Base-by-base conservation (phyloP, 2,888 invertebrate genomes). In the Heliconius ethilla region DNA sequence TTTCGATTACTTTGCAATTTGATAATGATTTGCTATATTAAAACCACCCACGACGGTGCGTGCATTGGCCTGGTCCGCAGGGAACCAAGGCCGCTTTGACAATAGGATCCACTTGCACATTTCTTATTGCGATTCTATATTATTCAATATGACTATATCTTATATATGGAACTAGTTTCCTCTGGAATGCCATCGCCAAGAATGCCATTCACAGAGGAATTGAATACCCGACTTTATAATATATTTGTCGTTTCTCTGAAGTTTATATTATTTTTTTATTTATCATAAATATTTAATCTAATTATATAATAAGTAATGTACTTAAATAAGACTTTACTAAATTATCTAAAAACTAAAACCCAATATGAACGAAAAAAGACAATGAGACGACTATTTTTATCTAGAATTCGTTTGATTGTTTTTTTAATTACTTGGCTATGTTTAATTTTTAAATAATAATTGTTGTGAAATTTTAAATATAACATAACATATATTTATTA, bases 81-180 rank as follows among this genome's bases (percentile, higher is more conserved):
- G 89, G 87, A 87, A 86, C 88, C 90, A 91, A 91, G 91, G 91
- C 90, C 91, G 87, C 85, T 85, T 25, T n/a, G 87, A 93, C 93
- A 94, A 93, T 93, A 88, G 89, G 81, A 84, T 84, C 83, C 85
- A 86, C 89, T 91, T 87, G 89, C 87, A 86, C 88, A 89, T 84
- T 89, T 91, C 90, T 92, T 83, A 83, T 92, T 93, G 90, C 90
- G 83, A 89, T 88, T 89, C 90, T 87, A 89, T 91, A 89, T 90
- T 89, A 92, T 92, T 92, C 90, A 92, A 91, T 93, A 89, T 90
- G 86, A 88, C 89, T 90, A 90, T 92, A 91, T 89, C 87, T 89
- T 92, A 90, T 91, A 89, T 92, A 90, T 90, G 89, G 87, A 92
- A 92, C 92, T 90, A 90, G 92, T 91, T 92, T 90, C 90, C 91